Percentiles rank a stretch among this genome's conserved stretches.
Evolutionary conservation across 2,888 invertebrate species (phyloP).

Genomic region (Drosophila algonquin): DNA sequence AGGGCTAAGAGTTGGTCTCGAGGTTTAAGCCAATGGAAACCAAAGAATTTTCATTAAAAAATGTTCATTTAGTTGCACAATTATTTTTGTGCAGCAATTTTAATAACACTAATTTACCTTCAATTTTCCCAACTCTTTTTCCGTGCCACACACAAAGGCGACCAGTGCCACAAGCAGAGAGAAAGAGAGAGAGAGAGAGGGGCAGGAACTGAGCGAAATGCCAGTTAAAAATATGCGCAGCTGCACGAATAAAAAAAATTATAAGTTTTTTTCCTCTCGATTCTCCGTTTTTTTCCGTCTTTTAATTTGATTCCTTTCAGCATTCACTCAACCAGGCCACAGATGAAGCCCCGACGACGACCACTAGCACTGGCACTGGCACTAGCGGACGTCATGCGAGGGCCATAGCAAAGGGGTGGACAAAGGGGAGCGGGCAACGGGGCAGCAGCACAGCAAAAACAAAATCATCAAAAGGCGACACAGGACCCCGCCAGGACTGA

Average conservation of each 20-base stretch:
- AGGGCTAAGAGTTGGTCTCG: background rate
- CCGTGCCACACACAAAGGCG: constrained; percentile 43
- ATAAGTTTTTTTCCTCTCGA: constrained; percentile 46
- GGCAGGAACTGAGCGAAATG: background rate
- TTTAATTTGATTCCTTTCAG: constrained; percentile 56
- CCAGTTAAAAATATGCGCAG: constrained; percentile 53
- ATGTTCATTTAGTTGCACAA: constrained; percentile 74
- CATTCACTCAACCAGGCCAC: constrained; percentile 40
- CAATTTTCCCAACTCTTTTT: constrained; percentile 56
- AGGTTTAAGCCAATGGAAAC: constrained; percentile 23
- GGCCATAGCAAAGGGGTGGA: constrained; percentile 22
- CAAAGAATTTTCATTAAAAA: constrained; percentile 75
- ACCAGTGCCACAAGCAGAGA: constrained; percentile 12
- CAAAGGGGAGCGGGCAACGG: background rate
- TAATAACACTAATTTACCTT: constrained; percentile 79
- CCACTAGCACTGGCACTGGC: constrained; percentile 2
- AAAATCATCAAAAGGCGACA: constrained; percentile 39
- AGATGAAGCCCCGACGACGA: constrained; percentile 27
- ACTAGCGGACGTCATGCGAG: constrained; percentile 33
- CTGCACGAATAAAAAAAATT: constrained; percentile 50
- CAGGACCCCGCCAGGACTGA: constrained; percentile 14
- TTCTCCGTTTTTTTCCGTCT: constrained; percentile 26
- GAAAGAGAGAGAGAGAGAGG: background rate
- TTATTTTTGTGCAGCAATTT: constrained; percentile 76
- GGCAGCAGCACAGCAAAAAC: constrained; percentile 18